Conservation (phyloP, 2,797 vertebrate genomes). For the Triplophysa bombifrons region DNA sequence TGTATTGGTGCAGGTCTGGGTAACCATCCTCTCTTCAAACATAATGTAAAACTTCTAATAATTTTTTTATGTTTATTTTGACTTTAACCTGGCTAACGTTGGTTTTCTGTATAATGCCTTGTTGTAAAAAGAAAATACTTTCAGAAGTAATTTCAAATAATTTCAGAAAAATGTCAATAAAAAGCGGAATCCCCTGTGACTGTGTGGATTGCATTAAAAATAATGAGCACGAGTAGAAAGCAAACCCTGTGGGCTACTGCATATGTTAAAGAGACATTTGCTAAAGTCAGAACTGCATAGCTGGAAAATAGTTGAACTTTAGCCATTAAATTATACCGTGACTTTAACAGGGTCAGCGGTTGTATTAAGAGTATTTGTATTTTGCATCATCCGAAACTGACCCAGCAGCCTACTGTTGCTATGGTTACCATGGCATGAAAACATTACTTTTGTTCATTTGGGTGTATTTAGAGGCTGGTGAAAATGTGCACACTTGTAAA, state of each 20-base stretch:
- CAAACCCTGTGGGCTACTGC: not conserved
- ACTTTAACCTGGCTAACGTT: slow-evolving; percentile 59
- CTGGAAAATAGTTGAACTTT: not conserved
- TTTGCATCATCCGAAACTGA: not conserved
- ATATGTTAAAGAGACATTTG: not conserved
- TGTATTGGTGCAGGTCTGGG: slow-evolving; percentile 66
- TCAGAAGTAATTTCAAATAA: slow-evolving; percentile 65
- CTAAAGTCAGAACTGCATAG: not conserved
- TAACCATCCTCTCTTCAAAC: slow-evolving; percentile 71
- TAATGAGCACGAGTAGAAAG: not conserved
- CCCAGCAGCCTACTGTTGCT: not conserved
- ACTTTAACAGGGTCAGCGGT: not conserved
- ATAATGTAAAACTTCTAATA: slow-evolving; percentile 65
- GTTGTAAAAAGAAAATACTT: slow-evolving; percentile 79
- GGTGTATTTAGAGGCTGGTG: not conserved
- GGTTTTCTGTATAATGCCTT: slow-evolving; percentile 75
- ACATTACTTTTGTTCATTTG: not conserved
- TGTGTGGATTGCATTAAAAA: slow-evolving; percentile 22
- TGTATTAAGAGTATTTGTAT: not conserved
- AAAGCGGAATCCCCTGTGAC: slow-evolving; percentile 58
- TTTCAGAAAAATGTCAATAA: slow-evolving; percentile 68
- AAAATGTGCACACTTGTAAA: not conserved
- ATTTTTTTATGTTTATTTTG: slow-evolving; percentile 61
- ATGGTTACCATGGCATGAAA: not conserved
- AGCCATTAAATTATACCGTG: not conserved